Evolutionary conservation across 2,888 invertebrate species (phyloP), one percentile per base, ranked within the genome.

Genomic region (Chrysomela aeneicollis): DNA sequence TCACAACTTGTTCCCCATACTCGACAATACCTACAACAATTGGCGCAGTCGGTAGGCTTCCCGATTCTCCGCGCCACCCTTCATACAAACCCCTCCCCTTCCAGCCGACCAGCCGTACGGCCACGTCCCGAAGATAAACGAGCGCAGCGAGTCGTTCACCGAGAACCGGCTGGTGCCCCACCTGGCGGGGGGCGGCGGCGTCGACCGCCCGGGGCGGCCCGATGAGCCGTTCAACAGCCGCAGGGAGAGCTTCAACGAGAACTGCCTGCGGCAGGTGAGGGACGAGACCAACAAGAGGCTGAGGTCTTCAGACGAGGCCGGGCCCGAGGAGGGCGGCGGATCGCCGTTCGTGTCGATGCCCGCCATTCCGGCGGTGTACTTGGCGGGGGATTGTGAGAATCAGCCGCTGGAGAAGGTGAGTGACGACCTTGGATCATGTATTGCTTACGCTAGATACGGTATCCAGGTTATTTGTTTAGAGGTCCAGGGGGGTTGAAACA

Each of bases 321-420:
- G n/a, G n/a, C n/a, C n/a, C n/a, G 59, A 73, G 2, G 82, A 82
- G 54, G 81, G 82, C 60, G 78, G 76, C 5, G 81, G 83, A 6
- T 84, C 84, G 19, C 85, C 85, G 6, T 83, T 85, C 67, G 84
- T 84, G 2, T 84, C 85, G 4, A 85, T 86, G 84, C 85, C 85
- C 4, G 82, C 84, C 1, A 85, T 85, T 67, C 85, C 86, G n/a
- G 84, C 85, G 18, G 84, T 84, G 22, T 84, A 85, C 74, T 75
- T 86, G 59, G 83, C 84, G 57, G 85, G 83, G 53, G 86, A 86
- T 70, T 78, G 77, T 2, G 81, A 81, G n/a, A 85, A 85, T 52
- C 87, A 87, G 76, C 86, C 87, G 55, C 79, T 88, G 69, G 89
- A 88, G 74, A 89, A 88, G 86, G 89, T 88, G 73, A 52, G 49